These are phyloP conservation scores for Orius insidiosus DNA, from an alignment of 1,140 invertebrate genomes.

Conservation along the genomic window DNA sequence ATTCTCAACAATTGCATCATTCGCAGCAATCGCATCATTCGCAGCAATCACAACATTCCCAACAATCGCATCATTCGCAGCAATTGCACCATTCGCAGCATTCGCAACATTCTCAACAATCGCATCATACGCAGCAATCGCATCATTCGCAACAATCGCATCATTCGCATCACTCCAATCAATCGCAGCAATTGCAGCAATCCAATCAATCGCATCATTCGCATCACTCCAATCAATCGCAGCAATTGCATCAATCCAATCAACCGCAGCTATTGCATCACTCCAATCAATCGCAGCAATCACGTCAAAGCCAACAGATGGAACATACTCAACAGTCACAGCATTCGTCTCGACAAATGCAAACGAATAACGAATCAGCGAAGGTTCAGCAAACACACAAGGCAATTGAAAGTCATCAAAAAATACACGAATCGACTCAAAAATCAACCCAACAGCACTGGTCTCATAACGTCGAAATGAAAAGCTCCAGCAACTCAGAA, in stretches of 20 bases:
- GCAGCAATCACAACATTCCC: background rate
- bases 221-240: too few relatives aligned
- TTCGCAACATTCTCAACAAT: too few relatives aligned
- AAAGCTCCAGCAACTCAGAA: background rate
- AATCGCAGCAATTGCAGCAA: background rate
- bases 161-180: background rate
- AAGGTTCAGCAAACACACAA: background rate
- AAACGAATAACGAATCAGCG: too few relatives aligned
- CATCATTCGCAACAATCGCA: background rate
- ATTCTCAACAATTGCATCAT: too few relatives aligned
- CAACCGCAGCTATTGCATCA: background rate
- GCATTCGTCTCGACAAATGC: too few relatives aligned
- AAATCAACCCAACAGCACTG: constrained; percentile 16
- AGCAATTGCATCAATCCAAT: too few relatives aligned
- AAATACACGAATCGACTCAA: constrained; percentile 16
- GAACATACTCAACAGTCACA: background rate
- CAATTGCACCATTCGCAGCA: background rate
- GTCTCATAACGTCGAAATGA: constrained; percentile 20
- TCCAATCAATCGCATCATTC: background rate
- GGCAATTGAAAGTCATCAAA: constrained; percentile 17
- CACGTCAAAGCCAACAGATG: background rate
- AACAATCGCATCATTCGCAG: too few relatives aligned
- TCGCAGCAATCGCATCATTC: background rate
- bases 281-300: background rate
- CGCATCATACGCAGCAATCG: background rate